Base-by-base conservation (phyloP, 2,888 invertebrate genomes). In the Pristionchus fissidentatus region DNA sequence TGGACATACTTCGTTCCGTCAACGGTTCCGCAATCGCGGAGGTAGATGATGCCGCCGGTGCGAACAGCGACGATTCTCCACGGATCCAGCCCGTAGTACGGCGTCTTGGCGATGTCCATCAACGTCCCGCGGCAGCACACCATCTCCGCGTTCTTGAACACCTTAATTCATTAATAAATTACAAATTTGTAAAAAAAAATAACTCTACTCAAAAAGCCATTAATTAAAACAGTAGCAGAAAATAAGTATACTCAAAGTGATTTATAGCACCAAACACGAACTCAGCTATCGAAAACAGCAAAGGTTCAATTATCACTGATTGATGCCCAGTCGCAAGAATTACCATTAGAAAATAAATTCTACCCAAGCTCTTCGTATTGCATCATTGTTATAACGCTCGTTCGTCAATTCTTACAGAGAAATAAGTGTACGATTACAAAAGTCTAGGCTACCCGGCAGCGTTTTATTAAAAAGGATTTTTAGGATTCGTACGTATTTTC, bases 11-110 rank as follows among this genome's bases (percentile, higher is more conserved):
- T 70, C 0, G n/a, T 43, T 43, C 70, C 41, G 43, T 70, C 41
- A 13, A 41, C 43, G 0, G 43, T 41, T 38, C 29, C 35, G 38
- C 66, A 66, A 29, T 66, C 66, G 38, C 38, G 66, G 38, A 66
- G 35, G 26, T 79, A 79, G 38, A 62, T 81, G 81, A 81, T 26
- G 15, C 35, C 93, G 79, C 94, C 94, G 88, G 93, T 94, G 88
- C 95, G 94, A 73, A 94, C 94, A 0, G 95, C 95, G 85, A 95
- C 95, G 84, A 96, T 94, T 90, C 94, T 94, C 95, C 95, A 96
- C 10, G 94, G 79, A 19, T 86, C 88, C 43, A 77, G 41, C 22
- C 62, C 57, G 57, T 86, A 86, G 75, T 81, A 89, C 10, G 89
- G 88, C 8, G 89, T 85, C 26, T 84, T 46, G 13, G 86, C 87